Conservation (phyloP, 2,797 vertebrate species). For the Eurystomus glaucurus region DNA sequence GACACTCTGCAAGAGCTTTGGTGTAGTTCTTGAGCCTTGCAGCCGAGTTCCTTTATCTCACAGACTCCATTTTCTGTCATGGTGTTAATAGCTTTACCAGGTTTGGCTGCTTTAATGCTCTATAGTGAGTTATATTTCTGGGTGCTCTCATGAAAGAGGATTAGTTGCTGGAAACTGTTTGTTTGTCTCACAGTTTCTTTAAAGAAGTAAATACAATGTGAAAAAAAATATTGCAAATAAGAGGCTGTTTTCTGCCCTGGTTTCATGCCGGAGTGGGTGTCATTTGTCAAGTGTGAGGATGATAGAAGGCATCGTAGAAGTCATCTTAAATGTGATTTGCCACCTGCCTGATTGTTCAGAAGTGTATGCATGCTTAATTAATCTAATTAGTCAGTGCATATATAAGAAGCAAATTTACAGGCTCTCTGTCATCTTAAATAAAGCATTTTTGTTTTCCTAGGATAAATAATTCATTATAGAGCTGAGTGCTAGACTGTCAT, state of each 20-base stretch:
- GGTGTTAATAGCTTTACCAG: conserved; percentile 16
- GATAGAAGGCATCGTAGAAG: conserved; percentile 78
- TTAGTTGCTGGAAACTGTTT: conserved; percentile 38
- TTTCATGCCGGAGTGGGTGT: conserved; percentile 74
- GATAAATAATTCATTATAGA: conserved; percentile 81
- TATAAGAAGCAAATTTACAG: conserved; percentile 84
- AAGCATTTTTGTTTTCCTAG: conserved; percentile 83
- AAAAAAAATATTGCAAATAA: conserved; percentile 62
- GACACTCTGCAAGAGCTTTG: neutral
- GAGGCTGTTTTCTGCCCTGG: conserved; percentile 43
- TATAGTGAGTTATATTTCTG: conserved; percentile 17
- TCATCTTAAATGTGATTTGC: conserved; percentile 83
- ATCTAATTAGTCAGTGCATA: conserved; percentile 86
- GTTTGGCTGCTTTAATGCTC: conserved; percentile 24
- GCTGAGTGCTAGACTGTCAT: conserved; percentile 65
- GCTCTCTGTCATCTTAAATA: conserved; percentile 82
- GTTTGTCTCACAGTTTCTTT: conserved; percentile 47
- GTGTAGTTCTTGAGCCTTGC: neutral
- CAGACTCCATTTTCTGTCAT: neutral
- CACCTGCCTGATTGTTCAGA: conserved; percentile 84
- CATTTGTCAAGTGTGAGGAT: conserved; percentile 79
- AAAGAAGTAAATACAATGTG: conserved; percentile 45
- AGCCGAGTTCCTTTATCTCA: neutral
- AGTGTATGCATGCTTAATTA: conserved; percentile 84
- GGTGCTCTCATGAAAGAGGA: neutral